Base-by-base conservation (phyloP, 1,140 invertebrate species). In the Halesus radiatus region DNA sequence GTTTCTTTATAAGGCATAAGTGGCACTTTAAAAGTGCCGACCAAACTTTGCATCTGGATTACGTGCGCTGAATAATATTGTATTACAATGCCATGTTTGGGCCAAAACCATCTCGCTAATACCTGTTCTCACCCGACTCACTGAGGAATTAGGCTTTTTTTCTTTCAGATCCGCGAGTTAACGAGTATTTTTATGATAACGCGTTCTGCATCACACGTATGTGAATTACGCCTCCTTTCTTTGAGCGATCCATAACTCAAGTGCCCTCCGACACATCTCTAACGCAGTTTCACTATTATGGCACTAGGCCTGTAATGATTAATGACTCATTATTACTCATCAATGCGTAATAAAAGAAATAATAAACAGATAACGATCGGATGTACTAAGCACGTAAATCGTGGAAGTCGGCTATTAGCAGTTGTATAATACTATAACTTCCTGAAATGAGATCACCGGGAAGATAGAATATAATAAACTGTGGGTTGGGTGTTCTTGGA, bases 1-100 rank as follows among this genome's bases (percentile, higher is more conserved):
- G 68, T 72, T 45, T 72, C 68, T 72, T 72, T 72, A 54, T 53
- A 72, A 72, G 68, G 68, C 22, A n/a, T 72, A 72, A 72, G 45
- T 72, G 68, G 68, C 10, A 53, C 68, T 50, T 53, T 72, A 72
- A 72, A 60, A 72, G 53, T 52, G 53, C 68, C 64, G 64, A 20
- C 37, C 52, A 53, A 26, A 23, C 68, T 72, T 53, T 52, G 50
- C 45, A 72, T 72, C 52, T 53, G 23, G 13, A 72, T 52, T 72
- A 72, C 68, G 68, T 72, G 68, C 68, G 20, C 68, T 29, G 68
- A 72, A 72, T 72, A 72, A n/a, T 20, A 29, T 66, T 26, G 37
- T 4, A 22, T 72, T 50, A 26, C 20, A 37, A 37, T 23, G 68
- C 37, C 68, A 72, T 52, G 50, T 72, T 72, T 72, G 45, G 45